Base-by-base conservation (phyloP, 2,888 invertebrate genomes). In the Melanchra persicariae region DNA sequence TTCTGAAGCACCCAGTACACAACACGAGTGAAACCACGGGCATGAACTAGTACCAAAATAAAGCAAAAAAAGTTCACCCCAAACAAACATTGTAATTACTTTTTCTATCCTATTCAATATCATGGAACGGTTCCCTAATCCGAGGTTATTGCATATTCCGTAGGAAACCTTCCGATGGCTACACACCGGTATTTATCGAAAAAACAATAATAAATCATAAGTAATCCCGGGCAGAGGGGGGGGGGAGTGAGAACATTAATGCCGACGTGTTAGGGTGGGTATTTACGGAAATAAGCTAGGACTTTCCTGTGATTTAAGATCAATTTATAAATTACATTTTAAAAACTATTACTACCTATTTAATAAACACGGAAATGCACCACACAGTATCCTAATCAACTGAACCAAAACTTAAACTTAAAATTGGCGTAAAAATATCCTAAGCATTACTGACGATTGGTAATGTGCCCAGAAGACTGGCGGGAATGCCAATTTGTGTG, bases 141-240 rank as follows among this genome's bases (percentile, higher is more conserved):
- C 54, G 15, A 37, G 54, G 47, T 60, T 66, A 74, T 70, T 74
- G 70, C 51, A 67, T 59, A 70, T 70, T 72, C 64, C 54, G 47
- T 60, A 22, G 37, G 52, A 54, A 66, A 57, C 43, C 49, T 47
- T 43, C 37, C 10, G 51, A 52, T 59, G 17, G 40, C 58, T 60
- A 54, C 43, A 60, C 59, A 71, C 60, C 63, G 49, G 65, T 76
- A 40, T 74, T 77, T 77, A 80, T 77, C 70, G 34, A 37, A 72
- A 80, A 84, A 85, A 85, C 75, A 66, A 78, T 69, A 52, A 85
- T 84, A 85, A 85, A 83, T 81, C 78, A 81, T 68, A 67, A 62
- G 24, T 77, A 75, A 83, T 74, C 84, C 5, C 17, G 34, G 43
- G 43, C 30, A n/a, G n/a, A n/a, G n/a, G n/a, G n/a, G n/a, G n/a